These are phyloP conservation scores for Anguilla megastoma DNA, from an alignment of 2,797 vertebrate species.

Conservation along the genomic window DNA sequence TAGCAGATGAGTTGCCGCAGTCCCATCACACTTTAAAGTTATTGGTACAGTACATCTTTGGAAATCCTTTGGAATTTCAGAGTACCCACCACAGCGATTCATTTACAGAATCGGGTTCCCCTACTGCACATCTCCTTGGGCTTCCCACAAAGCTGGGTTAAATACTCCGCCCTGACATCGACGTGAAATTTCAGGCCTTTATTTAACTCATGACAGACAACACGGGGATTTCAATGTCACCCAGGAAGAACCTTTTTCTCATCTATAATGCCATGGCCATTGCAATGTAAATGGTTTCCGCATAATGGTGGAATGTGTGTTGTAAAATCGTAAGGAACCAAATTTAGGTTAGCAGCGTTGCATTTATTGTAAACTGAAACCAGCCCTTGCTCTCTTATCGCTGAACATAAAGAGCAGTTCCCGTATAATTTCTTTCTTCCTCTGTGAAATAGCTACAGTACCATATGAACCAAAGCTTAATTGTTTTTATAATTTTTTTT, in stretches of 20 bases:
- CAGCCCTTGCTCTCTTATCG: background rate
- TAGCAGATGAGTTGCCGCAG: background rate
- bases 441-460: background rate
- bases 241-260: background rate
- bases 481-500: background rate
- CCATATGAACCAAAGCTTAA: background rate
- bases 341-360: background rate
- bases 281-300: background rate
- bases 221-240: background rate
- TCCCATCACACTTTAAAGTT: background rate
- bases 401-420: background rate
- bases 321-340: background rate
- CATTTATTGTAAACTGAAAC: constrained; percentile 2
- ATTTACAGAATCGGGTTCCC: background rate
- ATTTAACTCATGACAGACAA: constrained; percentile 7
- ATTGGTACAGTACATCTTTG: background rate
- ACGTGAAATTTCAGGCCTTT: constrained; percentile 12
- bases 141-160: background rate
- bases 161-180: background rate
- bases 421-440: background rate
- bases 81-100: background rate
- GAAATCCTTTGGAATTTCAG: background rate
- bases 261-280: background rate
- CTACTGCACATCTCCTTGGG: background rate
- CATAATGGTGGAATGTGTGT: background rate